A percentile compares a stretch with the other conserved stretches of the same genome.
Evolutionary conservation across 2,797 vertebrate genomes (phyloP).

Genomic region (Scolopax bukidnonensis): DNA sequence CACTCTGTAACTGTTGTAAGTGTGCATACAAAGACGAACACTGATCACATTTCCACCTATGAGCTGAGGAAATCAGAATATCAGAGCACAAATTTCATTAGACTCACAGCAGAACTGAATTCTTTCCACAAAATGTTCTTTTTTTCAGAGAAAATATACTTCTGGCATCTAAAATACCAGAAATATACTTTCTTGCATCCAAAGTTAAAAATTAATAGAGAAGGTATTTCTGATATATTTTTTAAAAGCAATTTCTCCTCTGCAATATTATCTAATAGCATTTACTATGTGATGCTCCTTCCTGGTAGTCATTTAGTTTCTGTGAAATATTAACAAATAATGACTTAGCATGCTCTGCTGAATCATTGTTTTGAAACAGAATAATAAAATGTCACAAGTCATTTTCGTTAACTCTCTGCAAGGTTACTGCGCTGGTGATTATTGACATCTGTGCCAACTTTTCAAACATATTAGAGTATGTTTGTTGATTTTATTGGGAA

Average conservation of each 20-base stretch:
- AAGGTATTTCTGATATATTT: neutral
- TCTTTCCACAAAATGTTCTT: neutral
- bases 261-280: neutral
- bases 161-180: neutral
- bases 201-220: neutral
- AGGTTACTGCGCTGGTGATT: neutral
- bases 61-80: neutral
- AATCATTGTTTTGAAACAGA: conserved; percentile 8
- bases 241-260: neutral
- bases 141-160: neutral
- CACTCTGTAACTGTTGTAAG: neutral
- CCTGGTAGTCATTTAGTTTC: neutral
- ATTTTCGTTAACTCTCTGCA: neutral
- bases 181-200: neutral
- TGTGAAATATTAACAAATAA: neutral
- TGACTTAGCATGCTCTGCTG: neutral
- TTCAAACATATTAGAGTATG: neutral
- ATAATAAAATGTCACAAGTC: neutral
- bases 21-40: neutral
- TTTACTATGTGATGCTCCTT: neutral
- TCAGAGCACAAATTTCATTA: neutral
- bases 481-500: neutral
- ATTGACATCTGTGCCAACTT: neutral
- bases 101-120: neutral
- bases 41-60: neutral